Evolutionary conservation across 2,888 invertebrate genomes (phyloP).

Genomic region (Andrena fulva): DNA sequence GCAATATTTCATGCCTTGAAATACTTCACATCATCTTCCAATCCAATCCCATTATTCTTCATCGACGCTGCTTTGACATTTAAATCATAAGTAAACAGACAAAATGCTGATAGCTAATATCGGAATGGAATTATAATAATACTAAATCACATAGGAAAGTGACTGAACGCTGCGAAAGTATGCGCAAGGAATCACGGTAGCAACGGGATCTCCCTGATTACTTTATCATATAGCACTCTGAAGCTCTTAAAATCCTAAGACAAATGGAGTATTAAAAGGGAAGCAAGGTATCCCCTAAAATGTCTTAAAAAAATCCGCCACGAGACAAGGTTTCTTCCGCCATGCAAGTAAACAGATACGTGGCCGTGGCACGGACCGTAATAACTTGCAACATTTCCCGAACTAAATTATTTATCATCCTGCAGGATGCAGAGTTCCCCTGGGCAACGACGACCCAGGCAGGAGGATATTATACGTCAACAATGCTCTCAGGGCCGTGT

Average conservation of each 20-base stretch:
- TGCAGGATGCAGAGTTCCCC: slow-evolving; percentile 69
- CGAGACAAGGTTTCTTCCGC: slow-evolving; percentile 50
- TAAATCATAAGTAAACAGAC: too few species aligned
- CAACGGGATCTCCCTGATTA: too few species aligned
- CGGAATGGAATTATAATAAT: too few species aligned
- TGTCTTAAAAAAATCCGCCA: slow-evolving; percentile 45
- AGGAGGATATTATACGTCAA: slow-evolving; percentile 76
- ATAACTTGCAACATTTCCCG: slow-evolving; percentile 74
- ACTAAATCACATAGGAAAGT: too few species aligned
- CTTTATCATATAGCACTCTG: too few species aligned
- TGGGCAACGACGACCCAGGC: slow-evolving; percentile 64
- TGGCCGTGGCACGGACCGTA: slow-evolving; percentile 56
- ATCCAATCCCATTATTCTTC: too few species aligned
- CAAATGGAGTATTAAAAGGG: not conserved
- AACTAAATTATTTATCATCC: slow-evolving; percentile 78
- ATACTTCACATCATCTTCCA: too few species aligned
- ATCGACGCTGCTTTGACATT: too few species aligned
- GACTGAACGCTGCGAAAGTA: not conserved
- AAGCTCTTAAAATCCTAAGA: not conserved
- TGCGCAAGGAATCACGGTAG: not conserved
- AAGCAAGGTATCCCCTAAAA: not conserved
- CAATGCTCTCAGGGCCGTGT: slow-evolving; percentile 61
- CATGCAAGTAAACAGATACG: slow-evolving; percentile 39
- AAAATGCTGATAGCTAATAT: too few species aligned
- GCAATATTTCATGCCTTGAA: too few species aligned